phyloP scores from a whole-genome alignment of 2,797 vertebrate genomes.

The Botia almorhae region DNA sequence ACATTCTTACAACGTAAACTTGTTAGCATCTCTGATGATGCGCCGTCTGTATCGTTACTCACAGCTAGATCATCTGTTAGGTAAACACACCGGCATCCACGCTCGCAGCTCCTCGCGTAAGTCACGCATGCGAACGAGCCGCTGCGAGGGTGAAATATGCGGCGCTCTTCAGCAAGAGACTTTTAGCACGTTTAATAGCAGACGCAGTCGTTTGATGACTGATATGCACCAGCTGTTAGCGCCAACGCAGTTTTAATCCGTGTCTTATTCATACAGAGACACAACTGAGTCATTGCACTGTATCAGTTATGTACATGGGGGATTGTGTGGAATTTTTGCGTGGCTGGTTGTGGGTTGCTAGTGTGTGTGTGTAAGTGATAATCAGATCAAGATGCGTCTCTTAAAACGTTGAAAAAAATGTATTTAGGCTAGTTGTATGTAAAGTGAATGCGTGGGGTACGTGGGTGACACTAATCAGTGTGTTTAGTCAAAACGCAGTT shows the following conservation, averaged over 20 bases:
- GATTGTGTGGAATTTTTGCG: not conserved
- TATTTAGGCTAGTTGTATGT: not conserved
- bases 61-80: constrained; percentile 22
- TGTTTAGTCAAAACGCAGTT: not conserved
- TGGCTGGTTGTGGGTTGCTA: not conserved
- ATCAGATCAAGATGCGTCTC: constrained; percentile 11
- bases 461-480: not conserved
- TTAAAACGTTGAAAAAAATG: not conserved
- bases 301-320: not conserved
- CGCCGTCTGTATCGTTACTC: constrained; percentile 12
- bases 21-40: constrained; percentile 5
- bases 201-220: constrained; percentile 57
- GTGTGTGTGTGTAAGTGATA: not conserved
- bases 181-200: constrained; percentile 62
- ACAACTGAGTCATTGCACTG: constrained; percentile 12
- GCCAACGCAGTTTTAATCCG: constrained; percentile 27
- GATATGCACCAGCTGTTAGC: constrained; percentile 60
- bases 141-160: not conserved
- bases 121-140: not conserved
- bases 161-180: constrained; percentile 52
- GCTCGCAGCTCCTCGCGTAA: not conserved
- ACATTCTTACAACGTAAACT: no score
- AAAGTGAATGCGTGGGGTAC: not conserved
- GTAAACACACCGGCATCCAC: constrained; percentile 10
- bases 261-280: constrained; percentile 9